Evolutionary conservation across 2,797 vertebrate genomes (phyloP).

Genomic region (Sarcoramphus papa): DNA sequence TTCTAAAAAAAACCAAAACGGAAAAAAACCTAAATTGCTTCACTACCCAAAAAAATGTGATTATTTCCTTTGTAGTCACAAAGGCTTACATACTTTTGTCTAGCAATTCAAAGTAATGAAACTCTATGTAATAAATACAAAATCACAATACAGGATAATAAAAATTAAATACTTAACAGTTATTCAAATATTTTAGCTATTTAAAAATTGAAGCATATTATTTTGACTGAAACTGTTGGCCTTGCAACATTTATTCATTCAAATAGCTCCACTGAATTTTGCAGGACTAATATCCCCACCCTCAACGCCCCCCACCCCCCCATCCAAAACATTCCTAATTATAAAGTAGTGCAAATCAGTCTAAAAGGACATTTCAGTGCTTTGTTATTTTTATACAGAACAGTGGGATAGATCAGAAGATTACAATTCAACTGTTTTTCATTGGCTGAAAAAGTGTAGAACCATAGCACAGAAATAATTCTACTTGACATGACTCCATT

Average conservation of each 20-base stretch:
- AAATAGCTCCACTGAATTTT: not conserved
- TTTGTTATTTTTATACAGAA: not conserved
- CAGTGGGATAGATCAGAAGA: not conserved
- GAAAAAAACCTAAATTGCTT: rapidly evolving
- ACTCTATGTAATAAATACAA: not conserved
- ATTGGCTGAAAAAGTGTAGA: not conserved
- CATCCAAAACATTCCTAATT: not conserved
- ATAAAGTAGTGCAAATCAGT: not conserved
- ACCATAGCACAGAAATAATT: not conserved
- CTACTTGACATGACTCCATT: not conserved
- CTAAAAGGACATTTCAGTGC: not conserved
- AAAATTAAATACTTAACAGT: not conserved
- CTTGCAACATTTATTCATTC: not conserved
- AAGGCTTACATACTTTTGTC: not conserved
- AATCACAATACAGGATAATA: not conserved
- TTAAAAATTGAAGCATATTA: not conserved
- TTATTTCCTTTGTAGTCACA: not conserved
- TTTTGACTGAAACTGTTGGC: not conserved
- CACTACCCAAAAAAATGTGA: not conserved
- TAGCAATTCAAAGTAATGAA: not conserved
- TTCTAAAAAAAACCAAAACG: not conserved
- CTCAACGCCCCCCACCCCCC: rapidly evolving
- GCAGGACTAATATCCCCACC: not conserved
- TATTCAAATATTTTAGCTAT: not conserved
- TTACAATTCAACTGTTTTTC: not conserved